A percentile compares a stretch with the other conserved stretches of the same genome.
phyloP scores from a whole-genome alignment of 2,113 vertebrate species.

The Malurus alboscapulatus region DNA sequence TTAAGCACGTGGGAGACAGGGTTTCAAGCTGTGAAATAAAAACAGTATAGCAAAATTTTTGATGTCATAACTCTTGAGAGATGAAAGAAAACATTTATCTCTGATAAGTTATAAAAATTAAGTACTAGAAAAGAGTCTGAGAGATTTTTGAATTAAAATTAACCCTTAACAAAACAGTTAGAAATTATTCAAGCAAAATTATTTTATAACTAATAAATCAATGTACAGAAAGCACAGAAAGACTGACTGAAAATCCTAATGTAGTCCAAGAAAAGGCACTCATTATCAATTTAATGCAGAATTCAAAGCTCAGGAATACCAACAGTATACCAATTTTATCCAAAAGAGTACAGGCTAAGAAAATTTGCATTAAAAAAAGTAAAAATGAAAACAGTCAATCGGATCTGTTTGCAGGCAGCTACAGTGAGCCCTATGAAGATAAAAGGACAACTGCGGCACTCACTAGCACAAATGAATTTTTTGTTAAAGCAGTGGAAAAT shows the following conservation, averaged over 20 bases:
- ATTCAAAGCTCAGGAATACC: background rate
- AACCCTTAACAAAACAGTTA: background rate
- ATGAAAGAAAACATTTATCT: background rate
- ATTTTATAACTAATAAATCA: background rate
- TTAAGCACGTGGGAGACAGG: background rate
- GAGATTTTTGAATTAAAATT: background rate
- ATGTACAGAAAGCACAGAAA: background rate
- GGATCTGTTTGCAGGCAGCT: background rate
- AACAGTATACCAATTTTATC: background rate
- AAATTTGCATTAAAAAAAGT: background rate
- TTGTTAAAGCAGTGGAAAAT: background rate
- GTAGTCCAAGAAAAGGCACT: background rate
- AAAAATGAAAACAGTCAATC: background rate
- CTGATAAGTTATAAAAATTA: background rate
- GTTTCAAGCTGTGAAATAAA: background rate
- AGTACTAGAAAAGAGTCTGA: background rate
- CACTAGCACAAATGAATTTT: background rate
- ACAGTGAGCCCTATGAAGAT: background rate
- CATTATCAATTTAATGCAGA: background rate
- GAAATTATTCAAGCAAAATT: background rate
- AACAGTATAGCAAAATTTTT: background rate
- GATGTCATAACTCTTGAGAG: background rate
- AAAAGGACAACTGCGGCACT: background rate
- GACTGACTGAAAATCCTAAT: background rate
- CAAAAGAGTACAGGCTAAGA: background rate